Conservation (phyloP, 2,797 vertebrate species). For the Sebastiscus tertius region DNA sequence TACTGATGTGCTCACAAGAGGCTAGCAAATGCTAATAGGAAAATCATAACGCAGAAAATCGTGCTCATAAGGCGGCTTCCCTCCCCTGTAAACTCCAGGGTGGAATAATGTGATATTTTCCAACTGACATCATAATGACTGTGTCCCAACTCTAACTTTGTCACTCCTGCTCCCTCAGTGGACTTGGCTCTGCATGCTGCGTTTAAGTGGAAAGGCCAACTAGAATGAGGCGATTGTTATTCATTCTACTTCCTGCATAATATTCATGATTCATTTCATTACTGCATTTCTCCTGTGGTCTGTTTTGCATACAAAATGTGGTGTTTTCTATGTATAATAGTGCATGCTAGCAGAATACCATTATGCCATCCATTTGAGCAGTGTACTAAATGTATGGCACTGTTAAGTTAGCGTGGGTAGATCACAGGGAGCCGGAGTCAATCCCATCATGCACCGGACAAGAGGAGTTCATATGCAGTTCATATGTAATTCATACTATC, state of each 20-base stretch:
- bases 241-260: slow-evolving; percentile 29
- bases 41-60: slow-evolving; percentile 34
- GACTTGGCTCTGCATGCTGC: background rate
- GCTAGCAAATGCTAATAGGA: slow-evolving; percentile 29
- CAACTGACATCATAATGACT: slow-evolving; percentile 22
- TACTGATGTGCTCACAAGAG: background rate
- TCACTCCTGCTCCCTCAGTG: background rate
- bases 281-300: slow-evolving; percentile 24
- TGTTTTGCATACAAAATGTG: slow-evolving; percentile 28
- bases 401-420: background rate
- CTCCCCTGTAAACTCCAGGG: background rate
- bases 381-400: background rate
- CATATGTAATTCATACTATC: background rate
- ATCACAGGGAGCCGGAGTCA: background rate
- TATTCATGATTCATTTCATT: slow-evolving; percentile 38
- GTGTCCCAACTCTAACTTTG: slow-evolving; percentile 7
- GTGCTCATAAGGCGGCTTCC: background rate
- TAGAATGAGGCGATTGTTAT: slow-evolving; percentile 33
- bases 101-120: slow-evolving; percentile 46
- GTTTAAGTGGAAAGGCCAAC: slow-evolving; percentile 39
- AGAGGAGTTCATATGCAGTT: background rate
- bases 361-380: background rate
- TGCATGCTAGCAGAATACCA: slow-evolving; percentile 3
- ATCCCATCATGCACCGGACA: background rate
- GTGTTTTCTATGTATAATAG: slow-evolving; percentile 25